Base-by-base conservation (phyloP, 1,140 invertebrate genomes). In the Dendrolimus punctatus region DNA sequence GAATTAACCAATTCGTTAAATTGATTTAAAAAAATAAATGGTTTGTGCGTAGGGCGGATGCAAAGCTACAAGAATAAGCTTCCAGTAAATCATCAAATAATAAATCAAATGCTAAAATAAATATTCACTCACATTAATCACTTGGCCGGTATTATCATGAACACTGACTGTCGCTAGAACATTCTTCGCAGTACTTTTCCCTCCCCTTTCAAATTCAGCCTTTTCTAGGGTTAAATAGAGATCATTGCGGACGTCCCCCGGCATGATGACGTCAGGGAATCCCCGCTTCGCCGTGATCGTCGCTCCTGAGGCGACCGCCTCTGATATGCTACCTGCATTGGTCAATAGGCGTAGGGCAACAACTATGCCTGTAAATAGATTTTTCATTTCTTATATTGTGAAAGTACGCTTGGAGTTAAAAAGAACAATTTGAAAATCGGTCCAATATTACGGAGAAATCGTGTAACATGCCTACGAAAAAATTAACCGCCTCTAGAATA, bases 211-310 rank as follows among this genome's bases (percentile, higher is more conserved):
- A 78, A 98, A 98, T 73, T 98, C 96, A 0, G 94, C 96, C 40
- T 91, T 89, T 61, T 95, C 94, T 49, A 99, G 71, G 5, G 93
- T 95, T 10, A 98, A 78, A 75, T 98, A 98, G n/a, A 99, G 87
- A 87, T 99, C 97, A 87, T 99, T 99, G 68, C 97, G 92, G 3
- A 96, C 94, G 78, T 96, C 96, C 10, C 97, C 97, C 0, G 97
- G 97, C 94, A 97, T 97, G 55, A 99, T 98, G 39, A 98, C 93
- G 87, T 98, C 96, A 41, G 96, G 93, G 76, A 98, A 98, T 0
- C 96, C 96, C 44, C 97, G 90, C 81, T 98, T 98, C 48, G 92
- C 93, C 5, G 96, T 96, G 9, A 97, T 85, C 7, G 93, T 92
- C 8, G 95, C 92, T 58, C 95, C 95, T 65, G 84, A 80, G 0